Conservation (phyloP, 2,797 vertebrate genomes). For the Monodelphis domestica region DNA sequence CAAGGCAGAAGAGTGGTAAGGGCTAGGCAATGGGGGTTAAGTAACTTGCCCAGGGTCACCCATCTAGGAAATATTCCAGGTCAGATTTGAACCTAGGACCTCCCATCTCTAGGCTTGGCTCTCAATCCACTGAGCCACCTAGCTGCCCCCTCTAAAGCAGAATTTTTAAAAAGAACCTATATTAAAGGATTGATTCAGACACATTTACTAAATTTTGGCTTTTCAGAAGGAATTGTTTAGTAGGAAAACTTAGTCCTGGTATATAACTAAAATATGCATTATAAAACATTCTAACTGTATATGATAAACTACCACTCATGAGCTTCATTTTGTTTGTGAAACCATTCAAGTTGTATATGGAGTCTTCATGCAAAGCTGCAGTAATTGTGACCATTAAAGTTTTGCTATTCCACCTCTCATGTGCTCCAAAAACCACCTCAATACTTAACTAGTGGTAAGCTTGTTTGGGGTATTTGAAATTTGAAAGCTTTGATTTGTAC, state of each 20-base stretch:
- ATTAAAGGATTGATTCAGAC: background rate
- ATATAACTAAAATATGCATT: background rate
- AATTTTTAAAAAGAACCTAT: constrained; percentile 16
- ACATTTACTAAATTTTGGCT: background rate
- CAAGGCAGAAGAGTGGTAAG: too few species aligned
- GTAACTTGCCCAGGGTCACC: too few species aligned
- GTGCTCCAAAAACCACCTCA: background rate
- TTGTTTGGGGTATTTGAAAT: constrained; percentile 29
- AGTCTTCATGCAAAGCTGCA: background rate
- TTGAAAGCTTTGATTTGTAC: constrained; percentile 10
- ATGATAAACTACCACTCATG: background rate
- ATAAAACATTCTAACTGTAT: background rate
- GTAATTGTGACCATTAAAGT: background rate
- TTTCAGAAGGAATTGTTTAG: constrained; percentile 4
- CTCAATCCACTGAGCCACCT: too few species aligned
- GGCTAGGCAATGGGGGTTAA: too few species aligned
- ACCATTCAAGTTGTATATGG: background rate
- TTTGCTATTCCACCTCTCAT: background rate
- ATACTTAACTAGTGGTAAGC: background rate
- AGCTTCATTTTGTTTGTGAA: background rate
- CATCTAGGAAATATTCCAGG: too few species aligned
- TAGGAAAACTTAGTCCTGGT: background rate
- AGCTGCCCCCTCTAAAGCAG: constrained; percentile 14
- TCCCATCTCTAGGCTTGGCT: too few species aligned
- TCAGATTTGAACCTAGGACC: too few species aligned